Percentiles rank a stretch among this genome's conserved stretches.
Evolutionary conservation across 2,797 vertebrate species (phyloP).

Genomic region (Calcarius lapponicus): DNA sequence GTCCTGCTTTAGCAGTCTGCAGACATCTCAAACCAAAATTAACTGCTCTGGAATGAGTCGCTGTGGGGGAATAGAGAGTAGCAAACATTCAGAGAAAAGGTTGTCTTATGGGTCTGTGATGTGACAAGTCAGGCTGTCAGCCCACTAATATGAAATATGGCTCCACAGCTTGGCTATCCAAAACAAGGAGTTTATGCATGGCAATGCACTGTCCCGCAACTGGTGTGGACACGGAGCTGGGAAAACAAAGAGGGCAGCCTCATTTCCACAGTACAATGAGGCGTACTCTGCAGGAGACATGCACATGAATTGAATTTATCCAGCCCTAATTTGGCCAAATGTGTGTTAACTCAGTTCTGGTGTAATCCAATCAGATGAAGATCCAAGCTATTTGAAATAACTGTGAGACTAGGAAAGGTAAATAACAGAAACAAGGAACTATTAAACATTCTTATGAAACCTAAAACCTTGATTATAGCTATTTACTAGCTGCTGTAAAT

Average conservation of each 20-base stretch:
- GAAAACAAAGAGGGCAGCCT: neutral
- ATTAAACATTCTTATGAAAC: constrained; percentile 43
- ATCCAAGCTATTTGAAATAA: neutral
- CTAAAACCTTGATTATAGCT: constrained; percentile 46
- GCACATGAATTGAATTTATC: neutral
- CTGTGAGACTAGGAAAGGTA: constrained; percentile 3
- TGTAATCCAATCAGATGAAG: neutral
- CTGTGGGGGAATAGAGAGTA: neutral
- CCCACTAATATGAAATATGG: accelerated
- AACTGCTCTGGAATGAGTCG: neutral
- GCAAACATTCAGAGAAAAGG: neutral
- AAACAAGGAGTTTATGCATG: neutral
- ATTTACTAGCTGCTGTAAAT: constrained; percentile 57
- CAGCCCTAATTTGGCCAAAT: neutral
- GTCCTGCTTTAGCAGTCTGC: neutral
- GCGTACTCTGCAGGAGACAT: neutral
- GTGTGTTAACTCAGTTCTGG: neutral
- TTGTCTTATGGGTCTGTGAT: neutral
- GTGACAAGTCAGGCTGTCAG: neutral
- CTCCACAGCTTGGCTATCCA: neutral
- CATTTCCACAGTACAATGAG: neutral
- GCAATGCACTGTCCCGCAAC: neutral
- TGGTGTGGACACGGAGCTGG: neutral
- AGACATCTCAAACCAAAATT: neutral
- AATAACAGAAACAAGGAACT: constrained; percentile 48